phyloP scores from a whole-genome alignment of 1,140 invertebrate species.

The Adelges cooleyi region DNA sequence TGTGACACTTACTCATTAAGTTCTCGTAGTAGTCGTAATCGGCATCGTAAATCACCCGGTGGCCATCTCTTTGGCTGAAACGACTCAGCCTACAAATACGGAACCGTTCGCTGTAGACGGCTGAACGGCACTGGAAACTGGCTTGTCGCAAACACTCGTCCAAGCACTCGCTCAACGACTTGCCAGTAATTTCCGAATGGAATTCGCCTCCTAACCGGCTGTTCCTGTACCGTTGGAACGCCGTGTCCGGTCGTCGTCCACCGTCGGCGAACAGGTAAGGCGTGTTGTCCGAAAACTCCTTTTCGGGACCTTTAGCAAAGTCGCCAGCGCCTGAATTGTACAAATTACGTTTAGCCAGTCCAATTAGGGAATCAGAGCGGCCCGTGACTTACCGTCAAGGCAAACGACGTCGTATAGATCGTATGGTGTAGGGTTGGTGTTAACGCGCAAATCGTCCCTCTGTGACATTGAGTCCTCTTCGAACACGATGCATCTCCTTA shows the following conservation, averaged over 20 bases:
- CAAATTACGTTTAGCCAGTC: too few relatives aligned
- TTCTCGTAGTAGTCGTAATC: conserved; percentile 81
- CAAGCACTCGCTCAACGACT: conserved; percentile 73
- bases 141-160: conserved; percentile 77
- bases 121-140: conserved; percentile 74
- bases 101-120: conserved; percentile 72
- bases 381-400: conserved; percentile 59
- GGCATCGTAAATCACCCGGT: conserved; percentile 74
- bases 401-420: conserved; percentile 75
- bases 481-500: conserved; percentile 67
- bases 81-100: conserved; percentile 69
- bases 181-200: conserved; percentile 74
- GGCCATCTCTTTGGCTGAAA: conserved; percentile 74
- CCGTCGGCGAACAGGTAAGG: conserved; percentile 61
- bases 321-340: too few relatives aligned
- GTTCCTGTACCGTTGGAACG: conserved; percentile 76
- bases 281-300: conserved; percentile 71
- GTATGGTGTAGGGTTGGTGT: conserved; percentile 58
- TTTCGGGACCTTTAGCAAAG: conserved; percentile 37
- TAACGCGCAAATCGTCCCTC: conserved; percentile 67
- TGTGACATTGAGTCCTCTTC: conserved; percentile 81
- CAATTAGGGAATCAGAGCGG: too few relatives aligned
- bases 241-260: conserved; percentile 66
- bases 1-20: conserved; percentile 33
- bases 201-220: conserved; percentile 71